A percentile compares a stretch with the other conserved stretches of the same genome.
These are phyloP conservation scores for Podilymbus podiceps DNA, from an alignment of 2,113 vertebrate genomes.

Conservation along the genomic window DNA sequence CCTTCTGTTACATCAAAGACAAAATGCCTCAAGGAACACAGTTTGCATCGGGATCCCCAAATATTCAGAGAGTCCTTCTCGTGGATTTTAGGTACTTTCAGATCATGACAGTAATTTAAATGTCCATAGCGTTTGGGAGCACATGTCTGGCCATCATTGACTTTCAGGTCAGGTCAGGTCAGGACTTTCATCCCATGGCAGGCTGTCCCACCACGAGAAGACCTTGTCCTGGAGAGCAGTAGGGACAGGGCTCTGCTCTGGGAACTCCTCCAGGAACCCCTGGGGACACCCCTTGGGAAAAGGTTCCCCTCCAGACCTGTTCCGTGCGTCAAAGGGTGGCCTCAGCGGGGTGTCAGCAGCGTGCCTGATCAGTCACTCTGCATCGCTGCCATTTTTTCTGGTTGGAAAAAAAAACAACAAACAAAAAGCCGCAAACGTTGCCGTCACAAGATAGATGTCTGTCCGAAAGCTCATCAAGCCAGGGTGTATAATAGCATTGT, in stretches of 20 bases:
- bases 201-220: neutral
- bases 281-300: neutral
- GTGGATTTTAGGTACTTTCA: neutral
- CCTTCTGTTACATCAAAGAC: neutral
- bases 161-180: rapidly evolving
- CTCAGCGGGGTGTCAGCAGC: neutral
- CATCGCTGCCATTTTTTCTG: rapidly evolving
- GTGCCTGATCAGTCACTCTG: neutral
- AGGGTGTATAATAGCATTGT: neutral
- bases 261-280: neutral
- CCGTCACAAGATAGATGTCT: neutral
- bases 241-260: neutral
- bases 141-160: neutral
- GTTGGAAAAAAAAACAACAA: neutral
- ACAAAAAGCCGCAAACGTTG: rapidly evolving
- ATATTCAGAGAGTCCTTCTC: neutral
- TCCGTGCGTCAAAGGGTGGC: neutral
- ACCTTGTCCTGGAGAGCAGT: neutral
- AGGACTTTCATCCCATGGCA: neutral
- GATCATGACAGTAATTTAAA: neutral
- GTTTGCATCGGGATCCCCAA: rapidly evolving
- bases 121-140: neutral
- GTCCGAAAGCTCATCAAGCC: neutral
- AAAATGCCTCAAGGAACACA: neutral
- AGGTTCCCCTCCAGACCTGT: neutral